phyloP scores from a whole-genome alignment of 1,140 invertebrate genomes.

The Coptotermes formosanus region DNA sequence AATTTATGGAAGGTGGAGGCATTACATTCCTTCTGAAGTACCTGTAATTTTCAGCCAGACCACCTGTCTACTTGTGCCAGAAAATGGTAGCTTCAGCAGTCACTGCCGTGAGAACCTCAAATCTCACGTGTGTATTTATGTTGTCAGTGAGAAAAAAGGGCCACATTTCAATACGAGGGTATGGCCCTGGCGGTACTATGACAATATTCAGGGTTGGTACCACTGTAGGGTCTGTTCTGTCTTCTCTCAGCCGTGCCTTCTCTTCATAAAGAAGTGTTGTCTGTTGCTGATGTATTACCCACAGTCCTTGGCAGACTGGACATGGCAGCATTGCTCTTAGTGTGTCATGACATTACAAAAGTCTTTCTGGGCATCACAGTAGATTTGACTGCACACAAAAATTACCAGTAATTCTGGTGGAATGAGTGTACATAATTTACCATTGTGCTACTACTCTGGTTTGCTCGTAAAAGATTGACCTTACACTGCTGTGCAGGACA shows the following conservation, averaged over 20 bases:
- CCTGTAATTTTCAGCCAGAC: too few species aligned
- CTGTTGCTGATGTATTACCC: not conserved
- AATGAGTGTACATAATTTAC: not conserved
- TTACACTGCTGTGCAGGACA: not conserved
- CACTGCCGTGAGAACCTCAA: too few species aligned
- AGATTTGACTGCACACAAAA: not conserved
- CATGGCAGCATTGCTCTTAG: not conserved
- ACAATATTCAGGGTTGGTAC: constrained; percentile 17
- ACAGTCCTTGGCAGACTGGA: not conserved
- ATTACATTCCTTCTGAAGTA: too few species aligned
- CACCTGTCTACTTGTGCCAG: too few species aligned
- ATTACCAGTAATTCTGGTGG: not conserved
- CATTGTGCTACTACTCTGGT: not conserved
- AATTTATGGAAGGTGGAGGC: too few species aligned
- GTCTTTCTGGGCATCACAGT: not conserved
- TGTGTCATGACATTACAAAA: not conserved
- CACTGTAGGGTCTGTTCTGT: not conserved
- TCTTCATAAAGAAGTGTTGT: not conserved
- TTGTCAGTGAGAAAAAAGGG: too few species aligned
- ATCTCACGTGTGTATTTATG: not conserved
- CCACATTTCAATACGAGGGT: not conserved
- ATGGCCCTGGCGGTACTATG: not conserved
- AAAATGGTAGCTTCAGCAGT: too few species aligned
- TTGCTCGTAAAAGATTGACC: not conserved
- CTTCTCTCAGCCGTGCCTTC: constrained; percentile 12